These are phyloP conservation scores for Zalophus californianus DNA, from an alignment of 2,797 vertebrate species.

Conservation along the genomic window DNA sequence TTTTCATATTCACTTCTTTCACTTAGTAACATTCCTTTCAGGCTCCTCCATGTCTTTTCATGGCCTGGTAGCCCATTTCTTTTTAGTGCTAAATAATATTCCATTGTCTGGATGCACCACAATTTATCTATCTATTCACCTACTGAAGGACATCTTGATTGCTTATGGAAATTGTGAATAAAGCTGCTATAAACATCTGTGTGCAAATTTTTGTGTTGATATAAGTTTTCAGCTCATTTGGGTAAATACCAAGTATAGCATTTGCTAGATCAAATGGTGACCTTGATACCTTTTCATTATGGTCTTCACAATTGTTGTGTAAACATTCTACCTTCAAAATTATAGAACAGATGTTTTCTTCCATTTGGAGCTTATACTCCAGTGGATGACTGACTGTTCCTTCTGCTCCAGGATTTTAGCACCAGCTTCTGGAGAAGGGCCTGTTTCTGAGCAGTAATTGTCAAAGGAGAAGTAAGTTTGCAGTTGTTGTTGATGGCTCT, in stretches of 20 bases:
- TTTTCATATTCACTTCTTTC: not conserved
- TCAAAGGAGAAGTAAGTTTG: not conserved
- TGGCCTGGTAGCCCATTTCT: not conserved
- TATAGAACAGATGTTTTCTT: not conserved
- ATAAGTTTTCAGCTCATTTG: conserved; percentile 9
- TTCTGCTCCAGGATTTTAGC: not conserved
- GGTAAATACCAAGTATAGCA: not conserved
- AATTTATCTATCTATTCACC: not conserved
- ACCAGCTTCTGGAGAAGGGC: not conserved
- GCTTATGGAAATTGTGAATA: not conserved
- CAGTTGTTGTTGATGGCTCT: not conserved
- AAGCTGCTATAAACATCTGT: not conserved
- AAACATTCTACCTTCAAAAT: not conserved
- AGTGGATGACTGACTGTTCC: not conserved
- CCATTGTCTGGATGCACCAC: not conserved
- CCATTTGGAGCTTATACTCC: accelerated
- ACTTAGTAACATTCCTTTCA: not conserved
- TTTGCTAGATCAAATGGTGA: not conserved
- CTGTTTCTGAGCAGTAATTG: not conserved
- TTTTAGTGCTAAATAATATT: not conserved
- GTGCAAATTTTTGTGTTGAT: not conserved
- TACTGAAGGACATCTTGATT: not conserved
- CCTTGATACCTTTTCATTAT: not conserved
- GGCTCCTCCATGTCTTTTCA: not conserved
- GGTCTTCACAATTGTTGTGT: not conserved